phyloP scores from a whole-genome alignment of 2,113 vertebrate genomes.

The Axis porcinus region DNA sequence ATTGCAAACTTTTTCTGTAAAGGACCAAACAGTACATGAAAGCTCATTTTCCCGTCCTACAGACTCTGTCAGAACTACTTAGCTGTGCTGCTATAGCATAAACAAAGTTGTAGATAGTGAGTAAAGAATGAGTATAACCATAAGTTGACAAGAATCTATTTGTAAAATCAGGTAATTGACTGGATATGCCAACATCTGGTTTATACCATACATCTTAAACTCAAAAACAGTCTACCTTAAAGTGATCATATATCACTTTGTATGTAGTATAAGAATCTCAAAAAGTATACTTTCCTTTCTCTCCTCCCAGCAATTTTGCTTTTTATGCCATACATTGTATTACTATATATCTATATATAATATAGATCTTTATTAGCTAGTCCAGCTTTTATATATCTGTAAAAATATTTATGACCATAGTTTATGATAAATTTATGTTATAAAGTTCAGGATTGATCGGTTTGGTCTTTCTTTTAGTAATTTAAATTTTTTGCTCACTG shows the following conservation, averaged over 20 bases:
- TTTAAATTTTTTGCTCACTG: background rate
- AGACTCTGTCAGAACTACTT: background rate
- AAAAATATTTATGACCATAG: background rate
- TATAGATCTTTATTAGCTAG: background rate
- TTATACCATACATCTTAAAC: background rate
- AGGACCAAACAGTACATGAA: background rate
- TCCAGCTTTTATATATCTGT: background rate
- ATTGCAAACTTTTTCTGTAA: background rate
- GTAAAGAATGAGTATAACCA: background rate
- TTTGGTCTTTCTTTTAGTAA: background rate
- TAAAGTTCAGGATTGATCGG: background rate
- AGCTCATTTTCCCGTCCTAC: background rate
- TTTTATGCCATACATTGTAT: background rate
- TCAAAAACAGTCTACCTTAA: background rate
- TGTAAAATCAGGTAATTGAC: background rate
- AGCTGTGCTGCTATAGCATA: background rate
- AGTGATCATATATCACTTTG: background rate
- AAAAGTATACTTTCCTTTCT: background rate
- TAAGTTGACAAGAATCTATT: background rate
- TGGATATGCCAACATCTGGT: background rate
- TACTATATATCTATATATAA: background rate
- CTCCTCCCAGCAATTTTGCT: background rate
- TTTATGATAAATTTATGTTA: background rate
- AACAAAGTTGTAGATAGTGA: background rate
- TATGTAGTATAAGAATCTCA: background rate